These are phyloP conservation scores for Corythoichthys haematopterus DNA, from an alignment of 2,113 vertebrate species.

Conservation along the genomic window DNA sequence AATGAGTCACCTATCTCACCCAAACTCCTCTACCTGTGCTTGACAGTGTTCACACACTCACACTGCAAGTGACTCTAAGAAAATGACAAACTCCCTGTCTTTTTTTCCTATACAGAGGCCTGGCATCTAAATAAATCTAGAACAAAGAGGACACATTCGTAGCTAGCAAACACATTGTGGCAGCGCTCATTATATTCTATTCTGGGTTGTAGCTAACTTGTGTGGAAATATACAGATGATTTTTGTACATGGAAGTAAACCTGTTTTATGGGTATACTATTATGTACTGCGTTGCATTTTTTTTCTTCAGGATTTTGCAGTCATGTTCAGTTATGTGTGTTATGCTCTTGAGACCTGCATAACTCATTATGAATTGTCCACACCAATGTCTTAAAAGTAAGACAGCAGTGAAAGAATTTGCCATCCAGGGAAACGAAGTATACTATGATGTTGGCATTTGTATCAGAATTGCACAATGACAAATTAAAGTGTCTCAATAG, in stretches of 20 bases:
- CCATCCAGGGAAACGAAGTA: too few species aligned
- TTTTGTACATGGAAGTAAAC: constrained; percentile 44
- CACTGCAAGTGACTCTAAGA: constrained; percentile 12
- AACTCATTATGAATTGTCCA: not conserved
- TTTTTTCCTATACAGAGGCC: constrained; percentile 41
- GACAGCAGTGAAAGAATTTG: not conserved
- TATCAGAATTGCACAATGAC: too few species aligned
- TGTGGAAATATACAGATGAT: constrained; percentile 46
- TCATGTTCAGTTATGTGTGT: constrained; percentile 24
- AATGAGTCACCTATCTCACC: constrained; percentile 18
- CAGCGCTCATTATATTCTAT: constrained; percentile 54
- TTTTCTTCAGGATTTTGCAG: constrained; percentile 26
- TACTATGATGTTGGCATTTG: too few species aligned
- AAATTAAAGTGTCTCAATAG: too few species aligned
- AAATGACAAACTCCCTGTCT: constrained; percentile 28
- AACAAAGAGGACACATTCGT: constrained; percentile 29
- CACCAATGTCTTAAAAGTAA: not conserved
- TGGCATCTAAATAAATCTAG: constrained; percentile 47
- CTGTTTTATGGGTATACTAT: constrained; percentile 44
- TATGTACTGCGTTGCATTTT: constrained; percentile 2
- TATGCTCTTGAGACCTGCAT: constrained; percentile 29
- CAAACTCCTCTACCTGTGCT: constrained; percentile 26
- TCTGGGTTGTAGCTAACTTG: constrained; percentile 47
- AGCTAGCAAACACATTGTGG: constrained; percentile 43
- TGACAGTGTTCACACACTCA: constrained; percentile 11